These are phyloP conservation scores for Pteruthius melanotis DNA, from an alignment of 2,113 vertebrate genomes.

Conservation along the genomic window DNA sequence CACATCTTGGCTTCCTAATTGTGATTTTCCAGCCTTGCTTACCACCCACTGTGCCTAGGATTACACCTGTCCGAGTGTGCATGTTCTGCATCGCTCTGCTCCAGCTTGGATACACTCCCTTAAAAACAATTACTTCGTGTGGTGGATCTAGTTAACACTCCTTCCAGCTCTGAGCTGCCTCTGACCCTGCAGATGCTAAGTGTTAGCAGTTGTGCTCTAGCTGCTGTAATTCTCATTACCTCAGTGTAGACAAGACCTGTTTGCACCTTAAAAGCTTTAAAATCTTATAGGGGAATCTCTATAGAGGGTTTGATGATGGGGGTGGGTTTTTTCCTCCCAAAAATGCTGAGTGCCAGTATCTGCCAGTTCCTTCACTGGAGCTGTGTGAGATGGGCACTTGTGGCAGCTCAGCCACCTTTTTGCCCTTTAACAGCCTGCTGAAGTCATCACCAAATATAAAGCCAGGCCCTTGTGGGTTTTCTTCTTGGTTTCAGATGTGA, in stretches of 20 bases:
- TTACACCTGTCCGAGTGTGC: slow-evolving; percentile 46
- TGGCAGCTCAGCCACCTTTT: not conserved
- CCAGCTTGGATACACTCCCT: slow-evolving; percentile 54
- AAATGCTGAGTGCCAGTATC: not conserved
- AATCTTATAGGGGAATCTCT: not conserved
- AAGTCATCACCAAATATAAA: not conserved
- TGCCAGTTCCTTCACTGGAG: not conserved
- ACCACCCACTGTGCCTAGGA: slow-evolving; percentile 30
- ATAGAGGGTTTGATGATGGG: not conserved
- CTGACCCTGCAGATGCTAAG: slow-evolving; percentile 12
- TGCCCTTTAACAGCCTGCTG: not conserved
- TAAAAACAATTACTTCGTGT: slow-evolving; percentile 53
- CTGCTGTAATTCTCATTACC: slow-evolving; percentile 21
- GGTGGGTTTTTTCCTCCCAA: not conserved
- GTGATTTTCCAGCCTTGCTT: slow-evolving; percentile 24
- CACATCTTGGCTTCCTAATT: not conserved
- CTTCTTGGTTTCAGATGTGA: slow-evolving; percentile 16
- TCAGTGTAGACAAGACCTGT: slow-evolving; percentile 23
- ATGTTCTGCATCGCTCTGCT: not conserved
- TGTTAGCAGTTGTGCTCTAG: not conserved
- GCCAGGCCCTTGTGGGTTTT: not conserved
- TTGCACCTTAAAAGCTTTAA: slow-evolving; percentile 25
- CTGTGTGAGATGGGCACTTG: not conserved
- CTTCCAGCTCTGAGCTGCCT: not conserved
- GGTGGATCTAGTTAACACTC: not conserved